Evolutionary conservation across 2,888 invertebrate species (phyloP), one percentile per base, ranked within the genome.

Genomic region (Vesta saturnalis): DNA sequence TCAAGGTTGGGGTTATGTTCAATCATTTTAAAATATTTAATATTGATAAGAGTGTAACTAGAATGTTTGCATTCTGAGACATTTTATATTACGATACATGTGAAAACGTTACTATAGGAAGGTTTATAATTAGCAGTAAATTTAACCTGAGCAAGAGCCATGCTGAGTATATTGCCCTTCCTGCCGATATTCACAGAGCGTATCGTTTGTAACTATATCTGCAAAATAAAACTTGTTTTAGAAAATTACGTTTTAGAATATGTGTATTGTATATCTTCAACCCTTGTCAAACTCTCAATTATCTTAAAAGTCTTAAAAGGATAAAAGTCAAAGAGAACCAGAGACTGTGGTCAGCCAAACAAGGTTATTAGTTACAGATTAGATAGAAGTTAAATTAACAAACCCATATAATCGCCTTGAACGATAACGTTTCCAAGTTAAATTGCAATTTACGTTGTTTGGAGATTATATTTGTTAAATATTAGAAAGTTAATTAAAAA

Each of bases 141-240:
- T 52, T 52, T 52, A 52, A 52, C 52, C 18, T 22, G 47, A 52
- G 58, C 58, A 47, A 47, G 60, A 60, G 52, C 47, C n/a, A 60
- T 49, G 23, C n/a, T 18, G 55, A 60, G 49, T 60, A 60, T 23
- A 60, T 64, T 23, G 55, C 23, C 54, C 60, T 52, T 66, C 66
- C 66, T 66, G 60, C 43, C 46, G 23, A 60, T 46, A 66, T 60
- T 21, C 66, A 66, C 56, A 47, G 18, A 66, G 59, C 66, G 66
- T 66, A 39, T 55, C 60, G 61, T n/a, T 55, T 35, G 35, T 56
- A 52, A 52, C 52, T 19, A 52, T 52, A 16, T 52, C 52, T 21
- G 39, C 39, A 39, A 39, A 39, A 39, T 39, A 39, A 39, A 39
- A 39, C 39, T 52, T 52, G 21, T 52, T 52, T 52, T 52, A 21